A percentile compares a stretch with the other conserved stretches of the same genome.
phyloP scores from a whole-genome alignment of 35 echinoderm and acorn worm species.

The Ophioderma brevispina region DNA sequence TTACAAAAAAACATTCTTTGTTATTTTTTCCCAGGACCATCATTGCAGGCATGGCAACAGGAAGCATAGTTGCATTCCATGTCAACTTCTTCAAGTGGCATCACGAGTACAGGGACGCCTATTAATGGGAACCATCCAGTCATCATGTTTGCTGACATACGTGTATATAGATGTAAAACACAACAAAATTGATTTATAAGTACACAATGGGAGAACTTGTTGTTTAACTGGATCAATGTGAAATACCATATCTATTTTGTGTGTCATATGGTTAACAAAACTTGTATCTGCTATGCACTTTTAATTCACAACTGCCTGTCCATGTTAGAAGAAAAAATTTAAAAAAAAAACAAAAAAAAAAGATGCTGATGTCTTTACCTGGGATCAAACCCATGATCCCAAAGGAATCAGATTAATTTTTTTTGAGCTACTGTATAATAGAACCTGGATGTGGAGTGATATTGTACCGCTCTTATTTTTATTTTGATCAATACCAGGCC shows the following conservation, averaged over 20 bases:
- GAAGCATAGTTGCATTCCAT: slow-evolving; percentile 97
- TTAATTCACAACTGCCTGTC: background rate
- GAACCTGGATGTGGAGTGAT: no score
- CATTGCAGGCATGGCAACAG: slow-evolving; percentile 95
- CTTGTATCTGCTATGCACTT: background rate
- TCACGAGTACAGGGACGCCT: slow-evolving; percentile 95
- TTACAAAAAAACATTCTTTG: slow-evolving; percentile 8
- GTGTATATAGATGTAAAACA: background rate
- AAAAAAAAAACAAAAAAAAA: no score
- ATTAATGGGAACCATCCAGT: slow-evolving; percentile 40
- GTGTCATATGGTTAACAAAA: background rate
- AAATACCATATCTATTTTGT: no score
- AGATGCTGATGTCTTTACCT: no score
- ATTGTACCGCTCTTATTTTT: no score
- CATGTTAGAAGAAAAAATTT: no score
- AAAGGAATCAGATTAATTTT: no score
- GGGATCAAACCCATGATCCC: no score
- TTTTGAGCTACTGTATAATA: no score
- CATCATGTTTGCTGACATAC: background rate
- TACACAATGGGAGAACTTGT: background rate
- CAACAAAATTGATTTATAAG: background rate
- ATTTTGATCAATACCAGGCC: no score
- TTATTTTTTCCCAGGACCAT: slow-evolving; percentile 73
- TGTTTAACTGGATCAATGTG: background rate
- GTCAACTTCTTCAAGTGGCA: slow-evolving; percentile 99